phyloP scores from a whole-genome alignment of 2,888 invertebrate genomes.

The Mesoligia furuncula region DNA sequence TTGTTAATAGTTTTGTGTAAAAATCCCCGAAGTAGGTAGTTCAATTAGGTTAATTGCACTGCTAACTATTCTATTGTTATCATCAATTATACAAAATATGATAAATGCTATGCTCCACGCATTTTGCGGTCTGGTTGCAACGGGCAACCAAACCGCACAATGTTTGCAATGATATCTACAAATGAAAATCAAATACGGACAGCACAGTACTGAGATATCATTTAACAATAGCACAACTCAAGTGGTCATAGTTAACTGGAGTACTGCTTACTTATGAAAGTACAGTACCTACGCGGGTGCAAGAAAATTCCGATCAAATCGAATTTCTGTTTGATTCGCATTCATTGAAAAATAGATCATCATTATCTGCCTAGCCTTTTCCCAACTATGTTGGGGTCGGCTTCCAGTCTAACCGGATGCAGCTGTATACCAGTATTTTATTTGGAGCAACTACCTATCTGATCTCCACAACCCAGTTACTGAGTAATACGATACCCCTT shows the following conservation, averaged over 20 bases:
- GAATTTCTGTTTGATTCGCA: not conserved
- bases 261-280: not conserved
- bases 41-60: not conserved
- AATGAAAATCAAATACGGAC: no score
- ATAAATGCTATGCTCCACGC: not conserved
- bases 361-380: no score
- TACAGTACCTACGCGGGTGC: not conserved
- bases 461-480: no score
- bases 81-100: no score
- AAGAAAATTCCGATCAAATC: not conserved
- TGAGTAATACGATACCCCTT: not conserved
- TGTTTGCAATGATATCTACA: not conserved
- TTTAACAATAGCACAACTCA: not conserved
- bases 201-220: not conserved
- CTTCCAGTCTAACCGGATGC: no score
- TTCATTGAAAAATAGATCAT: not conserved
- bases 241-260: no score
- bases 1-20: slow-evolving; percentile 29
- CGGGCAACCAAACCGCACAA: no score
- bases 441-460: no score
- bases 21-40: not conserved
- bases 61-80: not conserved
- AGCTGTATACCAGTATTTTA: no score
- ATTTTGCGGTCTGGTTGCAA: not conserved
- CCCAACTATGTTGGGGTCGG: no score